These are phyloP conservation scores for Chrysolina haemoptera DNA, from an alignment of 2,888 invertebrate species.

Conservation along the genomic window DNA sequence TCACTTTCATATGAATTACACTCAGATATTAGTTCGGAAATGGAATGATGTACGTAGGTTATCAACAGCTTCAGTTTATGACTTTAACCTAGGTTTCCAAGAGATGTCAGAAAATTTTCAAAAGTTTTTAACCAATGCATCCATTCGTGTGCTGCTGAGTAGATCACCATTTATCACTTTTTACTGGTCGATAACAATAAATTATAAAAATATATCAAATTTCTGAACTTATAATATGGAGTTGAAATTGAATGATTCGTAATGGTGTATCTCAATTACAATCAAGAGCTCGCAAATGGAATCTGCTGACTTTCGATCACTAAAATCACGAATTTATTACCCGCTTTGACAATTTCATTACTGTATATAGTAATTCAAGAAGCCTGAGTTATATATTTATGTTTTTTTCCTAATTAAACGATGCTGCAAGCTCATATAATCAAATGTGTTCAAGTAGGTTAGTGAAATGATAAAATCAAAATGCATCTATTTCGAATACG, in stretches of 20 bases:
- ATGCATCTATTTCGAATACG: background rate
- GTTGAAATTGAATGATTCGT: background rate
- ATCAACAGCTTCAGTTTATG: too few species aligned
- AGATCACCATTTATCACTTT: too few species aligned
- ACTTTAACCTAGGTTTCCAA: too few species aligned
- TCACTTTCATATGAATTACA: too few species aligned
- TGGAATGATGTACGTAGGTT: too few species aligned
- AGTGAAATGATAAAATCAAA: constrained; percentile 7
- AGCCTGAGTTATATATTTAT: background rate
- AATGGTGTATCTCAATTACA: background rate
- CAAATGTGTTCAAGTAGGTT: background rate
- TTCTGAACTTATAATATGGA: background rate
- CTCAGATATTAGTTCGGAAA: too few species aligned
- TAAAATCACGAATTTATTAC: constrained; percentile 17
- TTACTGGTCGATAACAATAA: too few species aligned
- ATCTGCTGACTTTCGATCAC: constrained; percentile 9
- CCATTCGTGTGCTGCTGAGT: too few species aligned
- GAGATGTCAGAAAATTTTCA: too few species aligned
- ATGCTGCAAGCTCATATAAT: background rate
- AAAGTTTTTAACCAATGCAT: too few species aligned
- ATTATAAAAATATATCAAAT: background rate
- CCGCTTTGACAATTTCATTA: background rate
- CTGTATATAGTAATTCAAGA: background rate
- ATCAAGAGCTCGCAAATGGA: background rate
- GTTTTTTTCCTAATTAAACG: background rate